A percentile compares a stretch with the other conserved stretches of the same genome.
These are phyloP conservation scores for Scaptomyza pallida DNA, from an alignment of 1,140 invertebrate genomes.

Conservation along the genomic window DNA sequence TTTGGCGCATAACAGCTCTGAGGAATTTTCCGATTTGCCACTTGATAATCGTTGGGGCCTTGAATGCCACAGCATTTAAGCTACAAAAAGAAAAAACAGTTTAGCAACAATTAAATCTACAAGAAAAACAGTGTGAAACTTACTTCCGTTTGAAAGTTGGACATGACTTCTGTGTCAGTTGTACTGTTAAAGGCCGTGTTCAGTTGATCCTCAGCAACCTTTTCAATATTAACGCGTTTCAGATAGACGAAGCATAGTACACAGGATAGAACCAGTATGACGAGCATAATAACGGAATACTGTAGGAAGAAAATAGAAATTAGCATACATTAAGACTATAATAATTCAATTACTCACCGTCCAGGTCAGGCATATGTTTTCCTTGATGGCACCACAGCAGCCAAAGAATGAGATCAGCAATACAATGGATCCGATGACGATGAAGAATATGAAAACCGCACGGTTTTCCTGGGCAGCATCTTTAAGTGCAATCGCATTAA, in stretches of 20 bases:
- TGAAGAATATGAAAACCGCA: conserved; percentile 82
- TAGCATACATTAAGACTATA: not conserved
- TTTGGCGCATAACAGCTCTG: conserved; percentile 52
- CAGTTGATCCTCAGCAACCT: conserved; percentile 6
- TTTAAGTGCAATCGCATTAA: conserved; percentile 47
- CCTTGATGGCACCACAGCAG: conserved; percentile 92
- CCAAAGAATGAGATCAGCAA: conserved; percentile 88
- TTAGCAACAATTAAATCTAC: not conserved
- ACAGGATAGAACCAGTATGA: conserved; percentile 44
- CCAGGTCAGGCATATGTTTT: conserved; percentile 91
- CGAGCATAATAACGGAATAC: conserved; percentile 58
- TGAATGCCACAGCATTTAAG: conserved; percentile 64
- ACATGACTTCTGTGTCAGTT: conserved; percentile 55
- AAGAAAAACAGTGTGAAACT: not conserved
- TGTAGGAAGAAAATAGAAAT: conserved; percentile 1
- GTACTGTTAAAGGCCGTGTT: conserved; percentile 37
- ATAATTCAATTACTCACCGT: conserved; percentile 85
- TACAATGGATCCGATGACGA: conserved; percentile 55
- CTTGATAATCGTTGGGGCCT: conserved; percentile 53
- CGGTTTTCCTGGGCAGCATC: conserved; percentile 32
- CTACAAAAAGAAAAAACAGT: conserved; percentile 19
- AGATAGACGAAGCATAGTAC: conserved; percentile 49
- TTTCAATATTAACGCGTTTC: conserved; percentile 18
- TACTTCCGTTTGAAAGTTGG: conserved; percentile 44
- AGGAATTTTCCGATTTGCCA: conserved; percentile 41